Percentiles rank a stretch among this genome's conserved stretches.
phyloP scores from a whole-genome alignment of 2,888 invertebrate species.

The Atrina japonica region DNA sequence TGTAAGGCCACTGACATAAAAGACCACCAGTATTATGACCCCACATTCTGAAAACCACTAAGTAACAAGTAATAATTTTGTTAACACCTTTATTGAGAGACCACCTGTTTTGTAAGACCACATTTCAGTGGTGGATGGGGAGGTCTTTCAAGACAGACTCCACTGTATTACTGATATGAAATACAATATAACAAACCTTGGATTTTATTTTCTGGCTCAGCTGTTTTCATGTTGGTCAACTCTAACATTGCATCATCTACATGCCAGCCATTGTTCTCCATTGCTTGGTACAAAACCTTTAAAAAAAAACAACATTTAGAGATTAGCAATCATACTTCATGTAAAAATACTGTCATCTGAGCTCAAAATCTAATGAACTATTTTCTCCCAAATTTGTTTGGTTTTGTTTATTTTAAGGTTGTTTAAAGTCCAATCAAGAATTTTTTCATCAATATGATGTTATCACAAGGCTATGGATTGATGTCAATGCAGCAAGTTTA shows the following conservation, averaged over 20 bases:
- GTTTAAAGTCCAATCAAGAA: not conserved
- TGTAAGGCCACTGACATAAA: no score
- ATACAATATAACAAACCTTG: slow-evolving; percentile 39
- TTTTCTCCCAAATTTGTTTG: not conserved
- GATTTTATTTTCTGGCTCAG: slow-evolving; percentile 38
- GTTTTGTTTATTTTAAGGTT: not conserved
- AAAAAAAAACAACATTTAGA: slow-evolving; percentile 8
- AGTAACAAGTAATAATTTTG: no score
- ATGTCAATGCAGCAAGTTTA: no score
- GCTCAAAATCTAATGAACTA: not conserved
- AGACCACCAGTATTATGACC: no score
- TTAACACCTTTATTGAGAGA: no score
- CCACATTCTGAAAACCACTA: no score
- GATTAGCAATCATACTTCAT: slow-evolving; percentile 1
- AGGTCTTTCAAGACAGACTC: no score
- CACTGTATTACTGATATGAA: no score
- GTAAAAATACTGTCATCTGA: not conserved
- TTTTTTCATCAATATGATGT: not conserved
- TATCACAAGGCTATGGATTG: not conserved
- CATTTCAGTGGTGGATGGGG: no score
- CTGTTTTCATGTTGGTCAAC: slow-evolving; percentile 34
- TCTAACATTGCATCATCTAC: slow-evolving; percentile 58
- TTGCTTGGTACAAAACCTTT: slow-evolving; percentile 56
- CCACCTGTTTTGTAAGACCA: no score
- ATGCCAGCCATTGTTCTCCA: slow-evolving; percentile 57